phyloP scores from a whole-genome alignment of 2,113 vertebrate genomes.

The Scomber japonicus region DNA sequence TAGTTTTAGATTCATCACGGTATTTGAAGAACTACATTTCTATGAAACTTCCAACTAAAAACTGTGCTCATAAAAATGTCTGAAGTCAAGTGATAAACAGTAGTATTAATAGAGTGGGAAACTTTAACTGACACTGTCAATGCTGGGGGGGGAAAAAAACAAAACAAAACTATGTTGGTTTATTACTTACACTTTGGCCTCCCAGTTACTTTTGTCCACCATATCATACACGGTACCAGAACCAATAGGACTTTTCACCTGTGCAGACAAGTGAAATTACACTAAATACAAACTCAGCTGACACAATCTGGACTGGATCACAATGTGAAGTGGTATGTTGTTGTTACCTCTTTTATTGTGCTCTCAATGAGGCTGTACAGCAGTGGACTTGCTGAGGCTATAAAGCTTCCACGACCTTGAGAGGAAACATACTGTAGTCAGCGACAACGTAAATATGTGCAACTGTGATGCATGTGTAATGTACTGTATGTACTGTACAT shows the following conservation, averaged over 20 bases:
- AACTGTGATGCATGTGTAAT: neutral
- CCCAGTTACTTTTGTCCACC: constrained; percentile 75
- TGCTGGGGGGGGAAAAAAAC: no score
- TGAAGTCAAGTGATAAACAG: no score
- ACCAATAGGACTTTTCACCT: constrained; percentile 84
- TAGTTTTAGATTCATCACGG: no score
- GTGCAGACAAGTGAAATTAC: constrained; percentile 25
- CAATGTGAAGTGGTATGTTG: neutral
- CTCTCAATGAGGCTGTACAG: constrained; percentile 86
- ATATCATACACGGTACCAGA: constrained; percentile 42
- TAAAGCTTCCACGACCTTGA: constrained; percentile 81
- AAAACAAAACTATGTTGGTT: no score
- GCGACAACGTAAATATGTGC: neutral
- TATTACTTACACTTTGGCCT: constrained; percentile 83
- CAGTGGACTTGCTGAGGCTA: constrained; percentile 90
- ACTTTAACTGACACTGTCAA: no score
- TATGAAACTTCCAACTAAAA: no score
- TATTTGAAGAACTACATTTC: no score
- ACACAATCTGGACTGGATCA: neutral
- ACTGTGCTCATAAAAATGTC: no score
- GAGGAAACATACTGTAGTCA: neutral
- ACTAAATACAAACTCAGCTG: neutral
- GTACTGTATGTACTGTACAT: constrained; percentile 33
- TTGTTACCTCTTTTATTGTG: constrained; percentile 84
- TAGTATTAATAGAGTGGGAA: no score